A percentile compares a stretch with the other conserved stretches of the same genome.
Conservation (phyloP, 2,888 invertebrate species). For the Netelia virgata region DNA sequence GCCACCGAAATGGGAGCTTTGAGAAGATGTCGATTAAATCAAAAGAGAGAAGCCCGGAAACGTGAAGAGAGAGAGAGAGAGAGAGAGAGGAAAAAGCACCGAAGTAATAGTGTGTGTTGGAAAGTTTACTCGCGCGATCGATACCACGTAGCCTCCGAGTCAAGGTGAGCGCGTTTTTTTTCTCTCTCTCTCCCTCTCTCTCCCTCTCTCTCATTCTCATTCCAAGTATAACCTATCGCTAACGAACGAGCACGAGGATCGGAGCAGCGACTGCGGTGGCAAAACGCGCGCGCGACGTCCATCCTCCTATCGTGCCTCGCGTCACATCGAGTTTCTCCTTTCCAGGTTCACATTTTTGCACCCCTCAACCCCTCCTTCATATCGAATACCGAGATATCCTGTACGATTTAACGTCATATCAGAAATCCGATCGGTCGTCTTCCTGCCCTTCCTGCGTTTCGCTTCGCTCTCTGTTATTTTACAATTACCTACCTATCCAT, state of each 20-base stretch:
- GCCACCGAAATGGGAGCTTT: background rate
- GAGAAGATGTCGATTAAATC: conserved; percentile 12
- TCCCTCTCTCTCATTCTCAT: conserved; percentile 19
- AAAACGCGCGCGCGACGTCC: too few relatives aligned
- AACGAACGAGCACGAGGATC: conserved; percentile 37
- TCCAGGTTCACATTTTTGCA: conserved; percentile 4
- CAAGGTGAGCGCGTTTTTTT: conserved; percentile 72
- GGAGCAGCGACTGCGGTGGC: background rate
- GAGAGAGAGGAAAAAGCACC: conserved; percentile 23
- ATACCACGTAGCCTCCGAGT: conserved; percentile 75
- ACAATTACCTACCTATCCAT: too few relatives aligned
- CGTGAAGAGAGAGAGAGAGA: conserved; percentile 23
- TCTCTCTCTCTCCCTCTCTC: conserved; percentile 11
- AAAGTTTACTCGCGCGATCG: conserved; percentile 73
- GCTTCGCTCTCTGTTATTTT: too few relatives aligned
- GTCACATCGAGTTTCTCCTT: conserved; percentile 17
- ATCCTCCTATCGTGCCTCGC: conserved; percentile 43
- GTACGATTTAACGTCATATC: conserved; percentile 56
- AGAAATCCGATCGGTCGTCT: background rate
- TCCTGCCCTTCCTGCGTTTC: background rate
- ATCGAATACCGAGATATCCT: background rate
- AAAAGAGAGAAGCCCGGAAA: conserved; percentile 30
- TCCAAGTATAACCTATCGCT: conserved; percentile 49
- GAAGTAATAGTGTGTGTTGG: conserved; percentile 72
- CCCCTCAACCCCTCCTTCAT: background rate